These are phyloP conservation scores for Aspiorhynchus laticeps DNA, from an alignment of 2,113 vertebrate species.

Conservation along the genomic window DNA sequence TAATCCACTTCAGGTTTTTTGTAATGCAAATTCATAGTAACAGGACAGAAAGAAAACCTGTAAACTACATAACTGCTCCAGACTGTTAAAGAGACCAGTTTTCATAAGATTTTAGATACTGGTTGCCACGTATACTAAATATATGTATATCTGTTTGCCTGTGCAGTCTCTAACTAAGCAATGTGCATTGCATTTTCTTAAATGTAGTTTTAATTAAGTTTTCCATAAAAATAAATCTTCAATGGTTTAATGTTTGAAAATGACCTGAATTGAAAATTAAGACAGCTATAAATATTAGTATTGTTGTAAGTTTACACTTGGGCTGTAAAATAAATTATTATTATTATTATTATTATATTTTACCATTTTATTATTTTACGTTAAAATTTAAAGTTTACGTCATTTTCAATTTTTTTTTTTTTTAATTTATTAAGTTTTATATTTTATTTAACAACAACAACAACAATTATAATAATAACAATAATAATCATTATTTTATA, in stretches of 20 bases:
- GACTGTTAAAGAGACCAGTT: not conserved
- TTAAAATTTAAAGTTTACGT: not conserved
- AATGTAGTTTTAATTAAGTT: not conserved
- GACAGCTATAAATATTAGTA: too few relatives aligned
- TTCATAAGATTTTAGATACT: not conserved
- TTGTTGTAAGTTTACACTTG: too few relatives aligned
- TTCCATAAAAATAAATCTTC: not conserved
- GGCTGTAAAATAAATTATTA: too few relatives aligned
- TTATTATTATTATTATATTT: too few relatives aligned
- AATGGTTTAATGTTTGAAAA: too few relatives aligned
- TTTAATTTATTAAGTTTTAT: not conserved
- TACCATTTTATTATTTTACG: not conserved
- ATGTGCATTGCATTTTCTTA: not conserved
- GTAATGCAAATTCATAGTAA: not conserved
- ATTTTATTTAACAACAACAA: too few relatives aligned
- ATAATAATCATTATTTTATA: not conserved
- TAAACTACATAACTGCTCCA: not conserved
- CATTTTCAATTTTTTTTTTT: not conserved
- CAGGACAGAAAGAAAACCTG: not conserved
- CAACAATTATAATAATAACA: not conserved
- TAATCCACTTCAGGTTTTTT: not conserved
- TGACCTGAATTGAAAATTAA: too few relatives aligned
- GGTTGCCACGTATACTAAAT: not conserved
- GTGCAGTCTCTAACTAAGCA: not conserved
- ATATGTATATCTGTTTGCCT: not conserved